A percentile compares a stretch with the other conserved stretches of the same genome.
Conservation (phyloP, 2,888 invertebrate species). For the Coenonympha glycerion region DNA sequence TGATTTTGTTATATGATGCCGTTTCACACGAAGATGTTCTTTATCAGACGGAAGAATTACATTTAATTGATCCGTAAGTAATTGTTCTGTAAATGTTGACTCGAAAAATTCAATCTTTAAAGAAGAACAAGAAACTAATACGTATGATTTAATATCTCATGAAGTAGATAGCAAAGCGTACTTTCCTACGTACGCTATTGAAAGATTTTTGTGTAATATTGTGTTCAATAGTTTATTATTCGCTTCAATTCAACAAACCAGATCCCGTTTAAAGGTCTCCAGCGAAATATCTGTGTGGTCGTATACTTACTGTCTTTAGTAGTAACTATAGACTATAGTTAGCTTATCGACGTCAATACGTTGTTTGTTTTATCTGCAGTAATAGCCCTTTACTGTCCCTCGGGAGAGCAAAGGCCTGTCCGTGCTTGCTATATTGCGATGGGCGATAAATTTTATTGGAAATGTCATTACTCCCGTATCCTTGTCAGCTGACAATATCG, state of each 20-base stretch:
- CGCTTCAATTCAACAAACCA: too few relatives aligned
- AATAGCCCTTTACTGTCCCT: conserved; percentile 28
- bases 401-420: conserved; percentile 28
- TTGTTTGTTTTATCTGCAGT: conserved; percentile 25
- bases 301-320: too few relatives aligned
- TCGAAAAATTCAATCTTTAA: too few relatives aligned
- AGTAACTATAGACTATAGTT: conserved; percentile 9
- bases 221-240: too few relatives aligned
- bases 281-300: conserved; percentile 20
- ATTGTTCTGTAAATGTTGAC: too few relatives aligned
- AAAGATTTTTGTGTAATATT: too few relatives aligned
- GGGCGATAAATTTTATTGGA: conserved; percentile 28
- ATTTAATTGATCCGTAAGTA: too few relatives aligned
- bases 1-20: background rate
- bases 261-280: background rate
- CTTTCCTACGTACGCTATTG: too few relatives aligned
- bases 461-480: conserved; percentile 30
- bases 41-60: too few relatives aligned
- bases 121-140: too few relatives aligned
- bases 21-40: background rate
- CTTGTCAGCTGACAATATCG: conserved; percentile 23
- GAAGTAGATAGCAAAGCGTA: too few relatives aligned
- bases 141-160: too few relatives aligned
- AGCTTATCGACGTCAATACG: conserved; percentile 16
- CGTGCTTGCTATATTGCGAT: conserved; percentile 24